phyloP scores from a whole-genome alignment of 1,140 invertebrate species.

The Nautilus pompilius region DNA sequence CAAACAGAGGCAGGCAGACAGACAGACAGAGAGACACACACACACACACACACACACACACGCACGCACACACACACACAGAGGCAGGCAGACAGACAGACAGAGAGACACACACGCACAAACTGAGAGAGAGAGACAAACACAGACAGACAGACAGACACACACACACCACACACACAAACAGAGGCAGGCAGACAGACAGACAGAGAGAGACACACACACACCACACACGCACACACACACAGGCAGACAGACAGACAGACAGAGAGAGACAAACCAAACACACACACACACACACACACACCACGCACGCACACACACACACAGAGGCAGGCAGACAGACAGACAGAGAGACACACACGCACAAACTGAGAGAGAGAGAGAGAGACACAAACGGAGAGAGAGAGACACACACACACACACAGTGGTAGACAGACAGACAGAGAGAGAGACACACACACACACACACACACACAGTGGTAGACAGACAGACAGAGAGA shows the following conservation, averaged over 20 bases:
- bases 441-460: not conserved
- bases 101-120: too few relatives aligned
- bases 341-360: not conserved
- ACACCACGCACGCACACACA: not conserved
- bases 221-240: too few relatives aligned
- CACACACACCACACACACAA: not conserved
- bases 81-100: not conserved
- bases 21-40: not conserved
- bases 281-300: not conserved
- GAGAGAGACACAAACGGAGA: slow-evolving; percentile 1
- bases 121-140: not conserved
- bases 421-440: not conserved
- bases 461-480: not conserved
- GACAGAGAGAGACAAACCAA: not conserved
- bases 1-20: not conserved
- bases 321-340: not conserved
- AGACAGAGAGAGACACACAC: not conserved
- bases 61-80: too few relatives aligned
- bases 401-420: not conserved
- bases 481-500: not conserved
- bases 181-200: not conserved
- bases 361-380: not conserved
- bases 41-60: not conserved
- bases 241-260: too few relatives aligned
- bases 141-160: not conserved